Evolutionary conservation across 2,797 vertebrate genomes (phyloP).

Genomic region (Enteromius treurensis): DNA sequence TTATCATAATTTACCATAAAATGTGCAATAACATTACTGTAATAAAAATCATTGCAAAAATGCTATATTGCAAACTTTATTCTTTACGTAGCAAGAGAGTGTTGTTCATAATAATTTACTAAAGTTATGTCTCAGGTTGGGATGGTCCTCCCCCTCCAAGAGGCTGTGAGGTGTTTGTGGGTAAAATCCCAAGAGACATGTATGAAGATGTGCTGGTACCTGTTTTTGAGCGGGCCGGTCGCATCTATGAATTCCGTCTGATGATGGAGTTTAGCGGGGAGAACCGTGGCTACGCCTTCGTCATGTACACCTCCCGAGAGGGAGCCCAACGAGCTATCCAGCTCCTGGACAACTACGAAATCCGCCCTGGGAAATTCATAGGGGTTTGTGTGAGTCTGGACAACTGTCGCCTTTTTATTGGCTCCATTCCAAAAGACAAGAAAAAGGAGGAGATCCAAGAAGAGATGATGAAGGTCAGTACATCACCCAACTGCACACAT

Average conservation of each 20-base stretch:
- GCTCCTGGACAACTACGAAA: conserved; percentile 89
- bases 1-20: too few species aligned
- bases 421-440: conserved; percentile 93
- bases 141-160: conserved; percentile 89
- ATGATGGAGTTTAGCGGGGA: conserved; percentile 99
- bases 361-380: conserved; percentile 90
- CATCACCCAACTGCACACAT: background rate
- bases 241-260: conserved; percentile 93
- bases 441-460: conserved; percentile 92
- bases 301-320: conserved; percentile 91
- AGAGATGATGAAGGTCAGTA: conserved; percentile 87
- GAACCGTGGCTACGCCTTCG: conserved; percentile 97
- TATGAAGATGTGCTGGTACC: conserved; percentile 94
- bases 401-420: conserved; percentile 95
- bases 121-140: conserved; percentile 82
- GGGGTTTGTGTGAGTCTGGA: conserved; percentile 94
- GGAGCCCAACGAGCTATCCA: conserved; percentile 88
- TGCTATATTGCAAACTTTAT: background rate
- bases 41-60: background rate
- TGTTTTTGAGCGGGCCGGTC: conserved; percentile 88
- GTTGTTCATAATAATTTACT: background rate
- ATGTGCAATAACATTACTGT: background rate
- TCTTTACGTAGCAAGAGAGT: background rate
- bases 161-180: conserved; percentile 96
- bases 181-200: conserved; percentile 95